phyloP scores from a whole-genome alignment of 1,140 invertebrate species.

The Steinernema feltiae region DNA sequence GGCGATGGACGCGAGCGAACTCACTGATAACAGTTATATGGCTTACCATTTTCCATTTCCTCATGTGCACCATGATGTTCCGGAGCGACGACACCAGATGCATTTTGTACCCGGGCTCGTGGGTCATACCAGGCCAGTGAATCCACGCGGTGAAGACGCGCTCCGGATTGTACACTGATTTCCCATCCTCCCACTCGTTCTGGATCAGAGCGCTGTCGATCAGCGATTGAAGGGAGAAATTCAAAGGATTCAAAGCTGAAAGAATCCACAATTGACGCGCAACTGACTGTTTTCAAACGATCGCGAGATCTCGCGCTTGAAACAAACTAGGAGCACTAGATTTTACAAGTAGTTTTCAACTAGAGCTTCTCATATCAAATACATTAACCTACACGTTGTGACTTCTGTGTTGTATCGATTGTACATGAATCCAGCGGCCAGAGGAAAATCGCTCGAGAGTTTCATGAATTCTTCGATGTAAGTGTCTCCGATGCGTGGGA shows the following conservation, averaged over 20 bases:
- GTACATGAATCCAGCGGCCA: not conserved
- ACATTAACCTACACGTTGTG: not conserved
- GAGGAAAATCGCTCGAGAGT: not conserved
- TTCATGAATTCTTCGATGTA: constrained; percentile 7
- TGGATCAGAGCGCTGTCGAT: not conserved
- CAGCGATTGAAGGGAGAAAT: not conserved
- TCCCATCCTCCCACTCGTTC: not conserved
- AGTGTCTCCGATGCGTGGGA: not conserved
- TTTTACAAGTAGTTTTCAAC: not conserved
- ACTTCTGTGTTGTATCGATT: not conserved
- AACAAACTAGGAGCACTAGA: no score
- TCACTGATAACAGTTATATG: not conserved
- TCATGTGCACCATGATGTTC: constrained; percentile 7
- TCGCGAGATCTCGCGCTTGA: no score
- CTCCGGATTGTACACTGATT: constrained; percentile 1
- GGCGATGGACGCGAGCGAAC: not conserved
- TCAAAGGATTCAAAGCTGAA: not conserved
- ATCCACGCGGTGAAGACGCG: constrained; percentile 7
- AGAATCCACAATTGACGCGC: no score
- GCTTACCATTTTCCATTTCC: constrained; percentile 9
- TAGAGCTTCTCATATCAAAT: not conserved
- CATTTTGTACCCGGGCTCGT: not conserved
- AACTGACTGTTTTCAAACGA: no score
- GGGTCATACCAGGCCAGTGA: not conserved
- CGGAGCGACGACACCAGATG: not conserved